Base-by-base conservation (phyloP, 2,797 vertebrate species). In the Nasua narica region DNA sequence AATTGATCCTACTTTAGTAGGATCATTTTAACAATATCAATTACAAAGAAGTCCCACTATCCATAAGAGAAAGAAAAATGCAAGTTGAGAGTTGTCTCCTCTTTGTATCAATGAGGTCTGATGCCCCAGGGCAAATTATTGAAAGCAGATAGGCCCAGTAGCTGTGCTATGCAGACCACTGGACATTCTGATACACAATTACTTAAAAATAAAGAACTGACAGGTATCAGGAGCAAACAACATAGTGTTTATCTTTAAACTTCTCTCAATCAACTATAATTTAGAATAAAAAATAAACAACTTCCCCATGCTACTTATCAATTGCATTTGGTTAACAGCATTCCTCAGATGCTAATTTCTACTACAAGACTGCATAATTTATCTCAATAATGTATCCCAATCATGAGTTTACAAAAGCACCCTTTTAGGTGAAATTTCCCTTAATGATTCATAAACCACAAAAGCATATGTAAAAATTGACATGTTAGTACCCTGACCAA, bases 271-370 rank as follows among this genome's bases (percentile, higher is more conserved):
- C 43, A 97, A 91, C 94, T 97, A 58, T 50, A 89, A 89, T 43
- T 77, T 78, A 91, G 27, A 90, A 93, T 67, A 35, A 58, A 97
- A 95, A 94, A 46, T 13, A 95, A 97, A 86, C 1, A 74, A 48
- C 46, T 35, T 85, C 35, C n/a, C 52, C 7, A 11, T 52, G 56
- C 52, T 16, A n/a, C 15, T 37, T 18, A 54, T 91, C 43, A 94
- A 76, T 83, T 96, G 90, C 96, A 58, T 93, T 87, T 98, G 56
- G 32, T 96, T 96, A 94, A 96, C 86, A 96, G 97, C 98, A 98
- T 98, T 97, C 98, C 98, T 98, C 98, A 99, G 98, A 98, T 98
- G 98, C 97, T 98, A 98, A 98, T 98, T 98, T 99, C 98, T 98
- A 97, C 96, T 98, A 97, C 4, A 98, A 72, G 46, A 97, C 94